These are phyloP conservation scores for Astropecten irregularis DNA, from an alignment of 53 echinoderm and acorn worm genomes.

Conservation along the genomic window DNA sequence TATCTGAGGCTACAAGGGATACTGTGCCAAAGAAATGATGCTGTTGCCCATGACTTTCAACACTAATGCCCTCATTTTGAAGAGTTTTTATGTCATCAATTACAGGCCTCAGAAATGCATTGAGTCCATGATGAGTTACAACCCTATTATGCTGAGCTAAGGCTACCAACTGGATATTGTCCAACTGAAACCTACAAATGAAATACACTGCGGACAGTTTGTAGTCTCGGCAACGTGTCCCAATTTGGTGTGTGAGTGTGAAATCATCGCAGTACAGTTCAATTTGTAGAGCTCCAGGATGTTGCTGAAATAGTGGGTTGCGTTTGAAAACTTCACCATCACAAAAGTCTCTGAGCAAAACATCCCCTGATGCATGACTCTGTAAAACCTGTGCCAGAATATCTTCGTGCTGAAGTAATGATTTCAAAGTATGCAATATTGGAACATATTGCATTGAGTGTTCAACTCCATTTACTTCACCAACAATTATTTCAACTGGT, in stretches of 20 bases:
- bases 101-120: constrained; percentile 29
- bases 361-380: neutral
- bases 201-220: constrained; percentile 46
- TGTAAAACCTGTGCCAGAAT: neutral
- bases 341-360: constrained; percentile 1
- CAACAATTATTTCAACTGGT: constrained; percentile 5
- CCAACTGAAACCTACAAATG: constrained; percentile 17
- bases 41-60: neutral
- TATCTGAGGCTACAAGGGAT: constrained; percentile 49
- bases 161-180: constrained; percentile 24
- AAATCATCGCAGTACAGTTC: constrained; percentile 30
- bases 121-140: constrained; percentile 1
- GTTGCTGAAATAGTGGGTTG: neutral
- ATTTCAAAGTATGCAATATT: neutral
- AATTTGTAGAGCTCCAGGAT: neutral
- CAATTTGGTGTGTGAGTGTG: constrained; percentile 18
- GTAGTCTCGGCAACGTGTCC: neutral
- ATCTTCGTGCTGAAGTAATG: constrained; percentile 8
- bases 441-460: constrained; percentile 2
- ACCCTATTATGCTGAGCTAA: constrained; percentile 18
- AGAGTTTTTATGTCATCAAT: constrained; percentile 29
- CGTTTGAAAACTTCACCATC: neutral
- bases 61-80: neutral
- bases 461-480: neutral
- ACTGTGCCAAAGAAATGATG: constrained; percentile 22